A percentile compares a stretch with the other conserved stretches of the same genome.
Evolutionary conservation across 2,888 invertebrate species (phyloP).

Genomic region (Eudemis profundana): DNA sequence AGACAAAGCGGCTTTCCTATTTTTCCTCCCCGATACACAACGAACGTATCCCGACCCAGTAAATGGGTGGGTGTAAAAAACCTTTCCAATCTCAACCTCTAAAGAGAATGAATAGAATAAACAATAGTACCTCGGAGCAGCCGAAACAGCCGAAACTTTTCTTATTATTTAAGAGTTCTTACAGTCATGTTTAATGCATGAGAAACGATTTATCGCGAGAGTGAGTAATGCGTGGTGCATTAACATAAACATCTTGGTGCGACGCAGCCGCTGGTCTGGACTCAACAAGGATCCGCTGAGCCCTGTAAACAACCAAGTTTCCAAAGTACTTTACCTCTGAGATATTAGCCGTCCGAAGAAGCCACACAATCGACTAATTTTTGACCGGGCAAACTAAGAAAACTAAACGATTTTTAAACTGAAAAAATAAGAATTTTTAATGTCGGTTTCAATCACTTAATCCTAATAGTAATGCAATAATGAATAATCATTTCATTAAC

Average conservation of each 20-base stretch:
- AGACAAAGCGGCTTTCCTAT: constrained; percentile 72
- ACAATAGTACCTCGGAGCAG: constrained; percentile 73
- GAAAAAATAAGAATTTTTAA: too few relatives aligned
- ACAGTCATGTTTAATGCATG: constrained; percentile 82
- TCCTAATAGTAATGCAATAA: too few relatives aligned
- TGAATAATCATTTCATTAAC: too few relatives aligned
- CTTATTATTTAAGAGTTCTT: constrained; percentile 80
- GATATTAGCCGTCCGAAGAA: constrained; percentile 5
- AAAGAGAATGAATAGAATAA: constrained; percentile 73
- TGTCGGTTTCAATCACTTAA: too few relatives aligned
- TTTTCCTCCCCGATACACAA: constrained; percentile 66
- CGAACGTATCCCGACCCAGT: constrained; percentile 70
- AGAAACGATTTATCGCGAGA: constrained; percentile 71
- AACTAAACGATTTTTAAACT: too few relatives aligned
- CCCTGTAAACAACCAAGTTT: constrained; percentile 44
- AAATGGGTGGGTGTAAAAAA: constrained; percentile 77
- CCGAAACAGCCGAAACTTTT: constrained; percentile 71
- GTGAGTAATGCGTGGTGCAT: constrained; percentile 68
- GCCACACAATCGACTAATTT: too few relatives aligned
- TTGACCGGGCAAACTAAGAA: too few relatives aligned
- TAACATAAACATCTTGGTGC: constrained; percentile 67
- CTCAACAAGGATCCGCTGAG: constrained; percentile 53
- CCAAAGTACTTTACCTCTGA: constrained; percentile 4
- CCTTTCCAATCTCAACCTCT: constrained; percentile 81
- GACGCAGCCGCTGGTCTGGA: constrained; percentile 52